Percentiles rank a stretch among this genome's conserved stretches.
phyloP scores from a whole-genome alignment of 1,140 invertebrate species.

The Drosophila equinoxialis region DNA sequence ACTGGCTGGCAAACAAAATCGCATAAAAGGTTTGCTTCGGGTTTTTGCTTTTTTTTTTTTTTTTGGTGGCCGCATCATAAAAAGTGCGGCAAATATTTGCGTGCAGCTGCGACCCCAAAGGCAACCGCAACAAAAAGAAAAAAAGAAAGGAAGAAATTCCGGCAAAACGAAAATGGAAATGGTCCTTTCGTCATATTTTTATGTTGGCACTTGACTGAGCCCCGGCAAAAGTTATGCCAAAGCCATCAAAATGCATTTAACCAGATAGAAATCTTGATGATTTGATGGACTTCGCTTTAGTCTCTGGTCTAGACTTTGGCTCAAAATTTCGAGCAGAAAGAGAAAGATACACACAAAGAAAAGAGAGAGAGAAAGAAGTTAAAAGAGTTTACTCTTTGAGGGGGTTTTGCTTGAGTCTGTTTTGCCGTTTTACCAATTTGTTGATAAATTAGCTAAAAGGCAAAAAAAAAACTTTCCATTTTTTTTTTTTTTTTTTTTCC shows the following conservation, averaged over 20 bases:
- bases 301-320: constrained; percentile 18
- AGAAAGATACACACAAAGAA: not conserved
- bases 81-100: constrained; percentile 71
- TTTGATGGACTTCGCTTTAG: constrained; percentile 35
- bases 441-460: constrained; percentile 72
- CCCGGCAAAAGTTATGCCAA: constrained; percentile 35
- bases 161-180: not conserved
- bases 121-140: constrained; percentile 8
- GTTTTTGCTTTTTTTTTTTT: constrained; percentile 19
- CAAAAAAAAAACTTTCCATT: constrained; percentile 39
- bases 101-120: constrained; percentile 56
- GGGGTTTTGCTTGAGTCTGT: not conserved
- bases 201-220: constrained; percentile 24
- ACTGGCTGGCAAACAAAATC: constrained; percentile 54
- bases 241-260: constrained; percentile 70
- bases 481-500: too few relatives aligned
- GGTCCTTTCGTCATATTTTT: constrained; percentile 26
- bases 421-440: constrained; percentile 57
- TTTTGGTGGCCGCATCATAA: constrained; percentile 55
- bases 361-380: not conserved
- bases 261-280: constrained; percentile 28
- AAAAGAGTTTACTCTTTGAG: not conserved
- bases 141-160: too few relatives aligned
- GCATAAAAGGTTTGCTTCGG: constrained; percentile 42
- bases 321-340: constrained; percentile 49